A percentile compares a stretch with the other conserved stretches of the same genome.
These are phyloP conservation scores for Apaloderma vittatum DNA, from an alignment of 2,113 vertebrate genomes.

Conservation along the genomic window DNA sequence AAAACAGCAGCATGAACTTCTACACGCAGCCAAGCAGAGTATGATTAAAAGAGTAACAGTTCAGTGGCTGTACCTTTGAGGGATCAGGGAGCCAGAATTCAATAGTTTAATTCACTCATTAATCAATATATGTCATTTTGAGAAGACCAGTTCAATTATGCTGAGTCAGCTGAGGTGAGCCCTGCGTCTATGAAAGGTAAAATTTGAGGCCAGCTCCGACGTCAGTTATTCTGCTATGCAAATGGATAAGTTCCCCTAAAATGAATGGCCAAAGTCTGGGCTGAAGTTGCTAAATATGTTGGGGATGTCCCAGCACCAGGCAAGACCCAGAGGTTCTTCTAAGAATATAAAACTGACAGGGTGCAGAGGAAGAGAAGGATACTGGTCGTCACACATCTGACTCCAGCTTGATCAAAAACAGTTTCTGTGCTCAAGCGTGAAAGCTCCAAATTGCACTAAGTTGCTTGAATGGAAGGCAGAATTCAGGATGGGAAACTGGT, in stretches of 20 bases:
- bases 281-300: background rate
- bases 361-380: background rate
- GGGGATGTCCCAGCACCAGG: background rate
- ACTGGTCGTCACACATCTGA: background rate
- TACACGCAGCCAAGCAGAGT: background rate
- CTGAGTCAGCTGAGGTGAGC: background rate
- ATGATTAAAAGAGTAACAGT: background rate
- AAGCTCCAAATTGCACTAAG: background rate
- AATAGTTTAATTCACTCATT: slow-evolving; percentile 29
- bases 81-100: background rate
- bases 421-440: background rate
- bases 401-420: background rate
- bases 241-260: background rate
- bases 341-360: background rate
- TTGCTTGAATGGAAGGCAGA: background rate
- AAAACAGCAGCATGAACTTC: background rate
- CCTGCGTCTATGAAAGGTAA: background rate
- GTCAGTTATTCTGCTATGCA: background rate
- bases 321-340: background rate
- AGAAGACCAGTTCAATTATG: background rate
- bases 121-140: background rate
- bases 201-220: background rate
- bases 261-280: background rate
- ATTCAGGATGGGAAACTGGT: background rate
- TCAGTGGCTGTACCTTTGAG: background rate